Conservation (phyloP, 2,888 invertebrate genomes). For the Abscondita cerata region DNA sequence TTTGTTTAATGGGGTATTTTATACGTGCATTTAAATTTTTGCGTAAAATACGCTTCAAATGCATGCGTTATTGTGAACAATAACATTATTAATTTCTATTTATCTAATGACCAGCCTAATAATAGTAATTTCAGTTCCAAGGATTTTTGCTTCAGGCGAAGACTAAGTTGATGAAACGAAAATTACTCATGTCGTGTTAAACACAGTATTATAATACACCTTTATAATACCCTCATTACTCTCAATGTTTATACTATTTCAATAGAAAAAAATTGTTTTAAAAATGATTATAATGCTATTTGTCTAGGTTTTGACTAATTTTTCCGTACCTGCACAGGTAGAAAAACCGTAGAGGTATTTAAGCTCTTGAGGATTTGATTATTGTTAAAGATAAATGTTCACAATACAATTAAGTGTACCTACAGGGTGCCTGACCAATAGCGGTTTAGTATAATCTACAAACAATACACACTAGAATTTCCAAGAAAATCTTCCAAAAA, state of each 20-base stretch:
- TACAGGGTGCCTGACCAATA: conserved; percentile 12
- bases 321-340: conserved; percentile 6
- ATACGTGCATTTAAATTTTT: conserved; percentile 5
- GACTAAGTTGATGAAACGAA: background rate
- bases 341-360: background rate
- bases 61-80: background rate
- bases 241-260: background rate
- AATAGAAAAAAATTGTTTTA: background rate
- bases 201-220: background rate
- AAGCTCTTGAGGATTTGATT: background rate
- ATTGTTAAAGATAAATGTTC: conserved; percentile 6
- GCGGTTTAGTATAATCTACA: conserved; percentile 20
- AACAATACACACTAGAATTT: conserved; percentile 45
- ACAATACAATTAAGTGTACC: conserved; percentile 6
- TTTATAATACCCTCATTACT: background rate
- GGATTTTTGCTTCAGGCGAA: background rate
- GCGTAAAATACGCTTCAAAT: background rate
- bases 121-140: conserved; percentile 9
- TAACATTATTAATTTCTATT: background rate
- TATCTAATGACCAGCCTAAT: conserved; percentile 5
- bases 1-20: background rate
- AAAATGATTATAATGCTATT: too few species aligned
- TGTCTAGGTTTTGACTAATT: too few species aligned
- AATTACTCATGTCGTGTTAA: conserved; percentile 7
- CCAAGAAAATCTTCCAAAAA: conserved; percentile 43